phyloP scores from a whole-genome alignment of 1,140 invertebrate genomes.

The Drosophila sp. region DNA sequence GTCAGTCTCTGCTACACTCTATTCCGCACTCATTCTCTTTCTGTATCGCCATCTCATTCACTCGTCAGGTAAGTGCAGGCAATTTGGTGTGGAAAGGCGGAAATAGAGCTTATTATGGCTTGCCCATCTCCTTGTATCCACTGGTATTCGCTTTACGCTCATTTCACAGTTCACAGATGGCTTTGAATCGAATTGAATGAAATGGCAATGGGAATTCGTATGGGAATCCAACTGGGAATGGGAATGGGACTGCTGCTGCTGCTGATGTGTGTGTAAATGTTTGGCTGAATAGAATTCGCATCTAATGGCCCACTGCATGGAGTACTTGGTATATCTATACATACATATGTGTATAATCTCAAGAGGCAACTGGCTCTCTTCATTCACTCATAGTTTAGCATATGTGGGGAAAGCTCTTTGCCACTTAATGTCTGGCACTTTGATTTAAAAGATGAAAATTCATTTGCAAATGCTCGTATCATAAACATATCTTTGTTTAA shows the following conservation, averaged over 20 bases:
- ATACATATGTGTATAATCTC: constrained; percentile 8
- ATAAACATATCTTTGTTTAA: too few relatives aligned
- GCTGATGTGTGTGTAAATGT: constrained; percentile 1
- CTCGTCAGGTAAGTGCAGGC: constrained; percentile 7
- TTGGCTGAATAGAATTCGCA: constrained; percentile 10
- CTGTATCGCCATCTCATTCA: not conserved
- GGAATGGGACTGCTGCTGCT: not conserved
- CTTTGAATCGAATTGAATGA: constrained; percentile 27
- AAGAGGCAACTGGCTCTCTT: not conserved
- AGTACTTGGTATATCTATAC: not conserved
- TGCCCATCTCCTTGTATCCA: constrained; percentile 12
- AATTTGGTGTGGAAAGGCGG: constrained; percentile 27
- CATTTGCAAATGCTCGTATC: not conserved
- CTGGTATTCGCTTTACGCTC: constrained; percentile 10
- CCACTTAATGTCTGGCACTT: constrained; percentile 8
- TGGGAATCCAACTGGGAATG: not conserved
- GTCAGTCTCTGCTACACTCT: constrained; percentile 3
- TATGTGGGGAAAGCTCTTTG: not conserved
- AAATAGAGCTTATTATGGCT: constrained; percentile 28
- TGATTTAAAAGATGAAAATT: not conserved
- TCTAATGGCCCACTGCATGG: constrained; percentile 5
- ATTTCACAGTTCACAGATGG: constrained; percentile 29
- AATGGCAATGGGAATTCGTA: constrained; percentile 19
- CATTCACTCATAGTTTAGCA: not conserved
- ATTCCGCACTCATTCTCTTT: constrained; percentile 2